A percentile compares a stretch with the other conserved stretches of the same genome.
Evolutionary conservation across 1,140 invertebrate species (phyloP).

Genomic region (Anthonomus grandis): DNA sequence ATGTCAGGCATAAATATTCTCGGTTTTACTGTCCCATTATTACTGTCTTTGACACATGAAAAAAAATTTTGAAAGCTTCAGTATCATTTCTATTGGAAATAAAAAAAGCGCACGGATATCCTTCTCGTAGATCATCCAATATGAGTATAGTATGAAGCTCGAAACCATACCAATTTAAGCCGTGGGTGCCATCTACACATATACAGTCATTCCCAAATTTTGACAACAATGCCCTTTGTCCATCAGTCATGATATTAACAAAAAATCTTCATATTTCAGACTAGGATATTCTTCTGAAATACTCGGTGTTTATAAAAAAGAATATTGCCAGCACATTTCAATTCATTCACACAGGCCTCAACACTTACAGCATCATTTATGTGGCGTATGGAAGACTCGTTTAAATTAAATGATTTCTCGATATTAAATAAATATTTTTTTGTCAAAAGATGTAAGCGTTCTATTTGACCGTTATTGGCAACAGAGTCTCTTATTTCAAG

Average conservation of each 20-base stretch:
- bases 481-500: conserved; percentile 6
- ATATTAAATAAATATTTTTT: conserved; percentile 11
- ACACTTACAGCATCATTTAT: conserved; percentile 10
- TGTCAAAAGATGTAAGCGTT: not conserved
- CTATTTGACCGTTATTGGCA: not conserved
- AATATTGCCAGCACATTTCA: conserved; percentile 13
- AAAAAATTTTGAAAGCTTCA: conserved; percentile 20
- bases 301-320: conserved; percentile 23
- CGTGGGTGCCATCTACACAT: conserved; percentile 28
- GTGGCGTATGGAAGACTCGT: conserved; percentile 3
- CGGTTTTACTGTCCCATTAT: conserved; percentile 3
- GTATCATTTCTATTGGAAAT: conserved; percentile 14
- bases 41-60: not conserved
- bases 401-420: not conserved
- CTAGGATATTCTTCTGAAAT: conserved; percentile 7
- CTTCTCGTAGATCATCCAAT: conserved; percentile 19
- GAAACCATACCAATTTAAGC: conserved; percentile 15
- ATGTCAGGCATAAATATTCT: conserved; percentile 30
- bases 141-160: conserved; percentile 17
- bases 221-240: not conserved
- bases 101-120: conserved; percentile 9
- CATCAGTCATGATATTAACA: conserved; percentile 25
- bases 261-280: conserved; percentile 25
- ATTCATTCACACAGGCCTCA: conserved; percentile 12
- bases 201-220: conserved; percentile 20